Evolutionary conservation across 2,113 vertebrate genomes (phyloP).

Genomic region (Otolemur garnettii): DNA sequence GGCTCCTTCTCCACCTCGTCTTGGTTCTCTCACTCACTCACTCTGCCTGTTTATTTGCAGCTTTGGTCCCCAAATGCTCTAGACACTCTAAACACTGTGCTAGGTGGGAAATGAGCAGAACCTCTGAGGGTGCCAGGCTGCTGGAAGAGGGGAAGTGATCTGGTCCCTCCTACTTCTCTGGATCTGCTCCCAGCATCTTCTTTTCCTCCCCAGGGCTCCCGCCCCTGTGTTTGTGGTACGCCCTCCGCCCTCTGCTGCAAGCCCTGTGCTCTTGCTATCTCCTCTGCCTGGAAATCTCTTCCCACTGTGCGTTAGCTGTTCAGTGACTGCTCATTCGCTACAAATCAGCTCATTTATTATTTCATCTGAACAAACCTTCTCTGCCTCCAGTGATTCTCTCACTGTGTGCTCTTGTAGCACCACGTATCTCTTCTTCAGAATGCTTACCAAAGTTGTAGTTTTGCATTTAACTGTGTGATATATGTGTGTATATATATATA

Average conservation of each 20-base stretch:
- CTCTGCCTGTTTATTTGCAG: neutral
- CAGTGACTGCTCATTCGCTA: neutral
- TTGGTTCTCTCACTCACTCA: neutral
- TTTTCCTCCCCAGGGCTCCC: slow-evolving; percentile 28
- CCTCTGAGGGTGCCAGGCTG: neutral
- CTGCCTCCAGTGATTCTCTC: neutral
- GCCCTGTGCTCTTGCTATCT: neutral
- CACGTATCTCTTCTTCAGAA: neutral
- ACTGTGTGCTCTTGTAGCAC: neutral
- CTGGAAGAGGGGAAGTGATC: slow-evolving; percentile 44
- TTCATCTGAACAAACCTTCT: neutral
- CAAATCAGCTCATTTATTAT: neutral
- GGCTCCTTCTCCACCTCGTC: neutral
- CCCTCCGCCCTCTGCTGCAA: neutral
- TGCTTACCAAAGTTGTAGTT: neutral
- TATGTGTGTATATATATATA: no score
- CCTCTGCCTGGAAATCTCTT: neutral
- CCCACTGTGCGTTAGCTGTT: neutral
- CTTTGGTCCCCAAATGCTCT: neutral
- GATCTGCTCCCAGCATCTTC: slow-evolving; percentile 63
- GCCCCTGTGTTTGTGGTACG: slow-evolving; percentile 61
- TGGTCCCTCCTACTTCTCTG: slow-evolving; percentile 59
- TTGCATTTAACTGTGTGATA: neutral
- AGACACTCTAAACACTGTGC: neutral
- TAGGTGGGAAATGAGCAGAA: neutral